A percentile compares a stretch with the other conserved stretches of the same genome.
These are phyloP conservation scores for Scomber colias DNA, from an alignment of 2,113 vertebrate genomes.

Conservation along the genomic window DNA sequence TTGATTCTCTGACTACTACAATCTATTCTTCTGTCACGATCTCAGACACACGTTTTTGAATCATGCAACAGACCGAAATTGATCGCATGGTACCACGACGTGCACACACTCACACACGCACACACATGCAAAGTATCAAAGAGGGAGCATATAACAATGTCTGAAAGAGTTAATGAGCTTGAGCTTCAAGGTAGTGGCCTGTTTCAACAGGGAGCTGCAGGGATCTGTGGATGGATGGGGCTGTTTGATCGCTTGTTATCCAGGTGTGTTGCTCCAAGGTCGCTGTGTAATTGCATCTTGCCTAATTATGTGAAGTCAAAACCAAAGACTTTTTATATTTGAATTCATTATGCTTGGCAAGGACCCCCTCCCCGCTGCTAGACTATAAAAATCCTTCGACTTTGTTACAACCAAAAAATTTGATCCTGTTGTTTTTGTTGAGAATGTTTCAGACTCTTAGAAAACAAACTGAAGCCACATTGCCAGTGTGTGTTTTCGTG, in stretches of 20 bases:
- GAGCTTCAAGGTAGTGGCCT: constrained; percentile 46
- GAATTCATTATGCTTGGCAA: constrained; percentile 61
- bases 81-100: constrained; percentile 4
- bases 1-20: neutral
- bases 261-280: constrained; percentile 67
- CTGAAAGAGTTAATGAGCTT: constrained; percentile 67
- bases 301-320: constrained; percentile 73
- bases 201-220: constrained; percentile 34
- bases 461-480: neutral
- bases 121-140: constrained; percentile 39
- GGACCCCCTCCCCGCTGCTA: constrained; percentile 38
- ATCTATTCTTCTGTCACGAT: too few relatives aligned
- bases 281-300: constrained; percentile 54
- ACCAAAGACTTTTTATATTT: constrained; percentile 65
- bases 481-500: neutral
- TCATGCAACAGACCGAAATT: constrained; percentile 5
- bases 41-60: neutral
- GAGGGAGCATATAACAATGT: constrained; percentile 46
- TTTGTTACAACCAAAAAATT: constrained; percentile 37
- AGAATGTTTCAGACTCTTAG: neutral
- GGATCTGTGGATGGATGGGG: constrained; percentile 57
- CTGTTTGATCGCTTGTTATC: constrained; percentile 73
- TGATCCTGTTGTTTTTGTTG: neutral
- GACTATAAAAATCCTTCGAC: constrained; percentile 38
- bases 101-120: neutral